Conservation (phyloP, 2,113 vertebrate genomes). For the Eupsittula cactorum region DNA sequence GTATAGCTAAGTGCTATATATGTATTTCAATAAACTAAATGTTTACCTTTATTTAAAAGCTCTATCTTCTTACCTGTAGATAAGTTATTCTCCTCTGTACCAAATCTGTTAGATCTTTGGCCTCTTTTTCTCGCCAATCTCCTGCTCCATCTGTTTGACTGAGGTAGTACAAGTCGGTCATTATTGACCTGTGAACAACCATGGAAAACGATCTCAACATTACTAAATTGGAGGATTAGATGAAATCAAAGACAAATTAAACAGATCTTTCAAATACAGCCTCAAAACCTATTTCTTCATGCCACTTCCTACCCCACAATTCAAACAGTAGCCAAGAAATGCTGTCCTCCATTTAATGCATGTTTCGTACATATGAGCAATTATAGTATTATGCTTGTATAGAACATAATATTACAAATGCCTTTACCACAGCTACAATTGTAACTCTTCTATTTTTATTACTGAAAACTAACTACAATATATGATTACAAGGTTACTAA, state of each 20-base stretch:
- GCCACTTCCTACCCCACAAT: not conserved
- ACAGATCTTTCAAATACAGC: not conserved
- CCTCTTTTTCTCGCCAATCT: constrained; percentile 93
- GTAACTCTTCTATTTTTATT: not conserved
- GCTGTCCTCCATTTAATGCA: not conserved
- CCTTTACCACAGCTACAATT: not conserved
- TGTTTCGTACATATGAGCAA: not conserved
- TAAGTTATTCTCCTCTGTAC: constrained; percentile 98
- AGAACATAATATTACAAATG: not conserved
- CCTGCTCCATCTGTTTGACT: constrained; percentile 96
- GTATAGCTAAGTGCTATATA: not conserved
- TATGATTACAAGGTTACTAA: not conserved
- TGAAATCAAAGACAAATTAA: not conserved
- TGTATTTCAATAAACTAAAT: not conserved
- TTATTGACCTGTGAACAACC: constrained; percentile 85
- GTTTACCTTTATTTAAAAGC: not conserved
- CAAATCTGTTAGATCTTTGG: constrained; percentile 93
- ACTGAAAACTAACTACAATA: not conserved
- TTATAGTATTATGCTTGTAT: not conserved
- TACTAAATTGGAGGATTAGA: not conserved
- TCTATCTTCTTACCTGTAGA: constrained; percentile 85
- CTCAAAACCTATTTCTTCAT: not conserved
- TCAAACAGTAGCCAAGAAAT: not conserved
- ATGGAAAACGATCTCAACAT: not conserved
- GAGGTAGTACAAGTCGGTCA: constrained; percentile 98